Evolutionary conservation across 2,888 invertebrate genomes (phyloP), one percentile per base, ranked within the genome.

Genomic region (Adelphocoris suturalis): DNA sequence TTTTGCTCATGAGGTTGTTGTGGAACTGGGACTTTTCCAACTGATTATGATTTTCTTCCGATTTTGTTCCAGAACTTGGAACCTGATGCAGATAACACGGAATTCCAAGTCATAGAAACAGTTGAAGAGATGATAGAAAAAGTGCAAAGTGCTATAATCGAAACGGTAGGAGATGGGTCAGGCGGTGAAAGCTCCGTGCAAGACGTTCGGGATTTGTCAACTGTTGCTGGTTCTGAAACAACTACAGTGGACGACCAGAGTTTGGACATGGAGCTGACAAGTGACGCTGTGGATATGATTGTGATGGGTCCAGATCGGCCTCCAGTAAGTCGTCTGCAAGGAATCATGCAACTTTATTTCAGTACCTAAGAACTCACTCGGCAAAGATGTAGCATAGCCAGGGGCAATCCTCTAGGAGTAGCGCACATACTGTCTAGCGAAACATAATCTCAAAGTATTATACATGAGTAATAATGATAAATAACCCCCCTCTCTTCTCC

Each of bases 201-300:
- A 37, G 55, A 78, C 11, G 68, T 23, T 37, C 89, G 61, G 3
- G 55, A 78, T 12, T 48, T 78, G 76, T 46, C 89, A 13, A 88
- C 52, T 48, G 90, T 90, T 16, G 89, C 91, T 19, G 90, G 90
- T 57, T 90, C 91, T 19, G 90, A 90, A 81, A 75, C 90, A n/a
- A 87, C 68, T 27, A 84, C 82, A 13, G 52, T 85, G 55, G 91
- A 90, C 37, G 91, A 91, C 28, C 90, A 90, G 5, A 78, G 80
- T 55, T 84, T 91, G 55, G 90, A 90, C 23, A 84, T 84, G 14
- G 90, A 91, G 4, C 55, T 90, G 28, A 91, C 91, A 23, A 89
- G 91, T 12, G 91, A 90, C 75, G 90, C 90, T 47, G 91, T 91
- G 12, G 90, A 91, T 47, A 85, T 91, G 87, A 91, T 91, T 7